These are phyloP conservation scores for Pachyramphus minor DNA, from an alignment of 2,113 vertebrate genomes.

Conservation along the genomic window DNA sequence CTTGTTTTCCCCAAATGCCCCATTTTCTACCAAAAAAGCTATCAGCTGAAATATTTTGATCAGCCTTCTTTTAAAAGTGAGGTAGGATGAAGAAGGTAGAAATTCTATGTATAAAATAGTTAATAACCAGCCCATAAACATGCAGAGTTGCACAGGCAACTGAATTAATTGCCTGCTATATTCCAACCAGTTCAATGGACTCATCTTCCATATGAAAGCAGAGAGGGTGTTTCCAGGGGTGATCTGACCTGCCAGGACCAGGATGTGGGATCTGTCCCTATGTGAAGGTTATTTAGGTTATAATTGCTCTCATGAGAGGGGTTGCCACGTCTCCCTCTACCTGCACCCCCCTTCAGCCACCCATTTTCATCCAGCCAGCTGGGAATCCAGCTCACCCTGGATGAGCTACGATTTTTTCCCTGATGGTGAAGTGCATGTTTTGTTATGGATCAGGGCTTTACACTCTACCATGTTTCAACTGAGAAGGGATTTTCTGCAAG, in stretches of 20 bases:
- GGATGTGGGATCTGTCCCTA: neutral
- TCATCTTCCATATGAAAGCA: neutral
- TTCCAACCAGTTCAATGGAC: neutral
- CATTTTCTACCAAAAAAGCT: fast-evolving
- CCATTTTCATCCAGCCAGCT: neutral
- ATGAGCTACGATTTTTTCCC: fast-evolving
- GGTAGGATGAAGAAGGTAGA: neutral
- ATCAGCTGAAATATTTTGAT: neutral
- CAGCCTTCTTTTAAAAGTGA: neutral
- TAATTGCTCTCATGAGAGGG: neutral
- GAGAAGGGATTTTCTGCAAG: neutral
- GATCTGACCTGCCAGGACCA: neutral
- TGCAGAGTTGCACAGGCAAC: neutral
- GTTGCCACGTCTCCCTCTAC: neutral
- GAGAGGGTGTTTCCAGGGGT: neutral
- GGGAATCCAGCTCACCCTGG: neutral
- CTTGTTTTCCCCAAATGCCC: neutral
- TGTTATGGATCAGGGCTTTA: neutral
- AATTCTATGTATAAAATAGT: neutral
- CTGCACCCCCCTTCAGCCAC: neutral
- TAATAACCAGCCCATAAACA: neutral
- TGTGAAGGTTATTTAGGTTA: neutral
- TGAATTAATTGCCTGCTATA: neutral
- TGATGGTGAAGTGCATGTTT: neutral
- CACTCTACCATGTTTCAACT: neutral